phyloP scores from a whole-genome alignment of 2,888 invertebrate species.

The Euclidia mi region DNA sequence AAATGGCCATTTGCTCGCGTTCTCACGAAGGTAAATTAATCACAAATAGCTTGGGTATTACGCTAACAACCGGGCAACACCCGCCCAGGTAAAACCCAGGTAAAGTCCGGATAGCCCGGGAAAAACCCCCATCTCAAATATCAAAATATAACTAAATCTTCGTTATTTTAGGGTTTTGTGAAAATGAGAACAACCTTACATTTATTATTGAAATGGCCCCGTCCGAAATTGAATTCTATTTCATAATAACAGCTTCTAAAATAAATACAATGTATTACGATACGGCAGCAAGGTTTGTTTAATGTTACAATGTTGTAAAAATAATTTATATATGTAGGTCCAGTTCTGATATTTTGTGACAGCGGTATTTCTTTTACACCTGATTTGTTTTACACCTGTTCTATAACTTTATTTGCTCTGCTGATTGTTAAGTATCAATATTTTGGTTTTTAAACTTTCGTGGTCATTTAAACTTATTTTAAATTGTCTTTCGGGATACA shows the following conservation, averaged over 20 bases:
- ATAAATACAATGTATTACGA: neutral
- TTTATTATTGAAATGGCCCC: slow-evolving; percentile 5
- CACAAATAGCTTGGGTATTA: slow-evolving; percentile 16
- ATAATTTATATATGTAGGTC: too few species aligned
- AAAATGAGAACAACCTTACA: neutral
- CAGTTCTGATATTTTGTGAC: too few species aligned
- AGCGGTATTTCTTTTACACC: too few species aligned
- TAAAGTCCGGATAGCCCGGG: neutral
- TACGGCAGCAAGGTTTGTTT: neutral
- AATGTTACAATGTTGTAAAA: neutral
- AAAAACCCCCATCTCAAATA: slow-evolving; percentile 13
- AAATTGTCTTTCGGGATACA: too few species aligned
- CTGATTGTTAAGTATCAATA: too few species aligned
- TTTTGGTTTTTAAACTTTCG: too few species aligned
- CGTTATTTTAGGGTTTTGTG: slow-evolving; percentile 7
- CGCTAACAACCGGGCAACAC: slow-evolving; percentile 2
- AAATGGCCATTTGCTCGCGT: slow-evolving; percentile 29
- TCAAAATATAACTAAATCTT: slow-evolving; percentile 9
- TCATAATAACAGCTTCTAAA: neutral
- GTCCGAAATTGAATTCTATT: slow-evolving; percentile 4
- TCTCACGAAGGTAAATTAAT: slow-evolving; percentile 41
- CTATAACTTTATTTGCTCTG: too few species aligned
- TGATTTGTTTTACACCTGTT: too few species aligned
- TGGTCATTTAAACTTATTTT: too few species aligned
- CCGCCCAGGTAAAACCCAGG: neutral